phyloP scores from a whole-genome alignment of 2,797 vertebrate genomes.

The Poeciliopsis gracilis region DNA sequence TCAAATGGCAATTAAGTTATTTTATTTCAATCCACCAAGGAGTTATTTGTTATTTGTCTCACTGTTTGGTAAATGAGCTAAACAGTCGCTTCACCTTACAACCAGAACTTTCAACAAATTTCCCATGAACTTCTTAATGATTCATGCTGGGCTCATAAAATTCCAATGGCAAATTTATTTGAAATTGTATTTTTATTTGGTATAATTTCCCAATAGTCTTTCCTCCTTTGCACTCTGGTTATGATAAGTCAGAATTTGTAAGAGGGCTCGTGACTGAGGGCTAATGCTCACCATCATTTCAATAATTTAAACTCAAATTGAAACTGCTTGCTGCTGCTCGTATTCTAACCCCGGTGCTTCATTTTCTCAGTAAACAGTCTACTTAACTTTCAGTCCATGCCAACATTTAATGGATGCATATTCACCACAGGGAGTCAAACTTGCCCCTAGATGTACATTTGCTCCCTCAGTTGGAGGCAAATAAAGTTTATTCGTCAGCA shows the following conservation, averaged over 20 bases:
- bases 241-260: slow-evolving; percentile 3
- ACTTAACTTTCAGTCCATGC: slow-evolving; percentile 16
- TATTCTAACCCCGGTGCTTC: slow-evolving; percentile 3
- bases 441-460: background rate
- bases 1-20: background rate
- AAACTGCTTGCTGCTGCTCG: slow-evolving; percentile 12
- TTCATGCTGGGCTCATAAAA: slow-evolving; percentile 1
- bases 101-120: background rate
- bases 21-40: background rate
- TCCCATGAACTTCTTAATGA: background rate
- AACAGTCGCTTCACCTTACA: background rate
- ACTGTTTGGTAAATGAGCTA: background rate
- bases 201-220: slow-evolving; percentile 19
- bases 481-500: background rate
- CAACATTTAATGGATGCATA: background rate
- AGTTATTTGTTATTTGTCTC: background rate
- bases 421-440: background rate
- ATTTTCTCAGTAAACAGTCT: slow-evolving; percentile 12
- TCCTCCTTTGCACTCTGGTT: slow-evolving; percentile 2
- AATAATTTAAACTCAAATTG: slow-evolving; percentile 24
- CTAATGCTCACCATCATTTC: slow-evolving; percentile 19
- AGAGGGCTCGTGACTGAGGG: background rate
- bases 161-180: background rate
- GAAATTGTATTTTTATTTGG: slow-evolving; percentile 5
- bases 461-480: slow-evolving; percentile 3